Evolutionary conservation across 2,113 vertebrate genomes (phyloP).

Genomic region (Seriola dumerili): DNA sequence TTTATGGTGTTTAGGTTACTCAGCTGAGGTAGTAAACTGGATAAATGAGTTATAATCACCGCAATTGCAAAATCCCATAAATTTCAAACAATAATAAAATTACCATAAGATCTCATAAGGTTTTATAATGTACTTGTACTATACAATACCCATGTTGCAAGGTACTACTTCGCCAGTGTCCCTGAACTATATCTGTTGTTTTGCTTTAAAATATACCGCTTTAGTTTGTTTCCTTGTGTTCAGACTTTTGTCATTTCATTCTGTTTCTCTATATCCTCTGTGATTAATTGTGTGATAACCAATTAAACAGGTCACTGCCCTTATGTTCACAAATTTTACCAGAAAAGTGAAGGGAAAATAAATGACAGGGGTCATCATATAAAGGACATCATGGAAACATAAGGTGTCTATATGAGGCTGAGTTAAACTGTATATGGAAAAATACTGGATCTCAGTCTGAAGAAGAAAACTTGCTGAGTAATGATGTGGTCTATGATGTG

Average conservation of each 20-base stretch:
- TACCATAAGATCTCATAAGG: neutral
- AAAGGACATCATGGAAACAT: neutral
- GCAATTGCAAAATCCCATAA: neutral
- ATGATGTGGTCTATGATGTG: slow-evolving; percentile 1
- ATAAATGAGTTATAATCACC: neutral
- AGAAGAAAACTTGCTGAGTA: neutral
- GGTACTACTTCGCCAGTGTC: neutral
- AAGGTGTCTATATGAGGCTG: neutral
- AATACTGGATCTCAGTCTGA: neutral
- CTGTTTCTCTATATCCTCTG: neutral
- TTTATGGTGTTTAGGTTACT: neutral
- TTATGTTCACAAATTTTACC: neutral
- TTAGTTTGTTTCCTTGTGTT: neutral
- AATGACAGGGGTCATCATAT: neutral
- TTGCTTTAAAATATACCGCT: neutral
- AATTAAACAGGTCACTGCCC: neutral
- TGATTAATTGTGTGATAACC: neutral
- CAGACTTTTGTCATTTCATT: neutral
- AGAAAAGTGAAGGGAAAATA: neutral
- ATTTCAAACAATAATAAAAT: slow-evolving; percentile 1
- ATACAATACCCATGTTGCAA: neutral
- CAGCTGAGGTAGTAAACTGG: neutral
- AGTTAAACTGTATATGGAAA: neutral
- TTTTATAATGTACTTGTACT: neutral
- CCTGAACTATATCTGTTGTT: neutral